These are phyloP conservation scores for Gallinago jamesoni DNA, from an alignment of 2,113 vertebrate species.

Conservation along the genomic window DNA sequence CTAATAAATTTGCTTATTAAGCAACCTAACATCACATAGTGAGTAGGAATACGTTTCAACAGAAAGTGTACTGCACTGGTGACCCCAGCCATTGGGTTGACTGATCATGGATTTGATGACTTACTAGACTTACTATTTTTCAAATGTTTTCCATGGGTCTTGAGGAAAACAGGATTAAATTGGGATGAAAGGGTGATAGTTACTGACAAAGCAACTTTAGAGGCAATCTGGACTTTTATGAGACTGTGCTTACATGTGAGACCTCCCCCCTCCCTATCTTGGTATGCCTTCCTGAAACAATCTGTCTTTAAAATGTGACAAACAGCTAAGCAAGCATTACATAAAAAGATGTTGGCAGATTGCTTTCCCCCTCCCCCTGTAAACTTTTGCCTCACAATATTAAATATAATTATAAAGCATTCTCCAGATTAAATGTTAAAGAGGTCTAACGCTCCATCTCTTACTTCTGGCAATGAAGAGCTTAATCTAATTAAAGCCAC, in stretches of 20 bases:
- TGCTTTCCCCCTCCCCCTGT: background rate
- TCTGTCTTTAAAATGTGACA: constrained; percentile 1
- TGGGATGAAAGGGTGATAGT: background rate
- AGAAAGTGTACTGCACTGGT: background rate
- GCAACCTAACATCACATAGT: background rate
- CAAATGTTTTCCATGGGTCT: background rate
- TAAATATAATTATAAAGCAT: constrained; percentile 54
- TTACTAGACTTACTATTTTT: background rate
- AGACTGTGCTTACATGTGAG: background rate
- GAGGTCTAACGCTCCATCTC: constrained; percentile 26
- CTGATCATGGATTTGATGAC: background rate
- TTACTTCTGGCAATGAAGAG: constrained; percentile 49
- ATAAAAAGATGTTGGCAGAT: background rate
- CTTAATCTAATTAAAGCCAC: constrained; percentile 67
- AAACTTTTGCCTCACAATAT: constrained; percentile 16
- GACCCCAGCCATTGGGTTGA: background rate
- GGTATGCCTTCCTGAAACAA: background rate
- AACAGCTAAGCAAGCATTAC: background rate
- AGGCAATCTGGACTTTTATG: background rate
- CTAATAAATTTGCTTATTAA: background rate
- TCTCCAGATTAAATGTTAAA: constrained; percentile 55
- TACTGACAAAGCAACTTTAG: background rate
- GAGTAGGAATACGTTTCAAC: background rate
- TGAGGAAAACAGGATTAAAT: background rate
- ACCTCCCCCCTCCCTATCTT: too few species aligned